Conservation (phyloP, 1,140 invertebrate species). For the Trypoxylus dichotomus region DNA sequence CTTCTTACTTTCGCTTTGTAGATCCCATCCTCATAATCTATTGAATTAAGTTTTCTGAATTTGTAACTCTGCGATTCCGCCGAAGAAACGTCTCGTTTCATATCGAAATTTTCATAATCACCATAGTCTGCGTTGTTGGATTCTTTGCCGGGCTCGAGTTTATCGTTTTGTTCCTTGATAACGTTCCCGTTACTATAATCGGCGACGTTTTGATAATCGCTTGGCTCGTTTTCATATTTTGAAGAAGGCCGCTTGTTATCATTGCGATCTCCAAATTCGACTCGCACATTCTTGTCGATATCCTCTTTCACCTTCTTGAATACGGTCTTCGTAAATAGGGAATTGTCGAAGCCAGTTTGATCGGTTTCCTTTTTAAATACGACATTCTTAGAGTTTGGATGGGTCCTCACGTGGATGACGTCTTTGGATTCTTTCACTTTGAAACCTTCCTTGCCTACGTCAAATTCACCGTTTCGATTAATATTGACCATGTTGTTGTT, state of each 20-base stretch:
- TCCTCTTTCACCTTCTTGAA: not conserved
- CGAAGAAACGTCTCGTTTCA: conserved; percentile 7
- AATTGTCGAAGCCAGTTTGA: not conserved
- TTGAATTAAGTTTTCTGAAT: not conserved
- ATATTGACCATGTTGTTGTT: not conserved
- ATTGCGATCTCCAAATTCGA: not conserved
- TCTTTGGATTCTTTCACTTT: conserved; percentile 33
- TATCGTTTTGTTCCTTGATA: not conserved
- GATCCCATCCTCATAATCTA: not conserved
- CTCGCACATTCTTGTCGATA: not conserved
- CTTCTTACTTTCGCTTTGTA: not conserved
- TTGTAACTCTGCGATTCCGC: not conserved
- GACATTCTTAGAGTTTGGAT: not conserved
- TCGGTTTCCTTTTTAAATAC: not conserved
- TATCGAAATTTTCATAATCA: conserved; percentile 24
- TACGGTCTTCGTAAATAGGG: not conserved
- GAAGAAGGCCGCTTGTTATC: not conserved
- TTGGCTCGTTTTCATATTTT: not conserved
- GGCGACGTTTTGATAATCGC: not conserved
- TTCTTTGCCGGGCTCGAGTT: not conserved
- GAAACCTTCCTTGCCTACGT: not conserved
- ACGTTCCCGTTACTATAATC: not conserved
- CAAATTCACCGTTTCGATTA: conserved; percentile 3
- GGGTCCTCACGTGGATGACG: conserved; percentile 8
- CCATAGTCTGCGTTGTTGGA: not conserved